These are phyloP conservation scores for Hypena proboscidalis DNA, from an alignment of 2,888 invertebrate species.

Conservation along the genomic window DNA sequence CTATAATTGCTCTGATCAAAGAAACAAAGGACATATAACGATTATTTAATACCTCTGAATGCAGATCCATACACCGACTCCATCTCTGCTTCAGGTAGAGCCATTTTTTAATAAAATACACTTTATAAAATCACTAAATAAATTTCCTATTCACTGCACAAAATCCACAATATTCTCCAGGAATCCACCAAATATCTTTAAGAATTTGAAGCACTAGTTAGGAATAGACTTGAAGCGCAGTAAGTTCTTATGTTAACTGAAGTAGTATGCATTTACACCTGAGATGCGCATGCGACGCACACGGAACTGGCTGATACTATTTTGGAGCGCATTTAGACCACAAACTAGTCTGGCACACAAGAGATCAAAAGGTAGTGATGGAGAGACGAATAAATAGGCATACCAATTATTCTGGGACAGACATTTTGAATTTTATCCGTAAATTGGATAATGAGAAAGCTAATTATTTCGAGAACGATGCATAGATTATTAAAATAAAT, in stretches of 20 bases:
- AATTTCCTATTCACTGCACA: too few species aligned
- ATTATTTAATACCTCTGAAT: too few species aligned
- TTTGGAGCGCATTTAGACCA: slow-evolving; percentile 78
- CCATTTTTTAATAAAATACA: too few species aligned
- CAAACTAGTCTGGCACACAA: slow-evolving; percentile 69
- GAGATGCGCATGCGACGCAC: slow-evolving; percentile 66
- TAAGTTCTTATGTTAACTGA: slow-evolving; percentile 49
- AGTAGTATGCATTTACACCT: slow-evolving; percentile 71
- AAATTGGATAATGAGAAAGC: too few species aligned
- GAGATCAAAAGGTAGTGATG: slow-evolving; percentile 77
- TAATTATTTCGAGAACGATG: too few species aligned
- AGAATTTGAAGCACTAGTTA: slow-evolving; percentile 14
- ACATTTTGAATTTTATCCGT: too few species aligned
- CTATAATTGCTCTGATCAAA: too few species aligned
- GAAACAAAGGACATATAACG: too few species aligned
- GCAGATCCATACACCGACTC: too few species aligned
- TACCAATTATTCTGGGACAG: not conserved
- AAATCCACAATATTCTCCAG: slow-evolving; percentile 13
- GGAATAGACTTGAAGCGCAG: slow-evolving; percentile 25
- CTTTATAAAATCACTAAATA: too few species aligned
- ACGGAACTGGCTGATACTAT: slow-evolving; percentile 78
- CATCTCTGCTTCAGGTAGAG: too few species aligned
- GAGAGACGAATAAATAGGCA: slow-evolving; percentile 19
- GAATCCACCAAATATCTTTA: slow-evolving; percentile 1
- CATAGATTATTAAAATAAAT: too few species aligned